A percentile compares a stretch with the other conserved stretches of the same genome.
Evolutionary conservation across 1,140 invertebrate genomes (phyloP).

Genomic region (Lineus longissimus): DNA sequence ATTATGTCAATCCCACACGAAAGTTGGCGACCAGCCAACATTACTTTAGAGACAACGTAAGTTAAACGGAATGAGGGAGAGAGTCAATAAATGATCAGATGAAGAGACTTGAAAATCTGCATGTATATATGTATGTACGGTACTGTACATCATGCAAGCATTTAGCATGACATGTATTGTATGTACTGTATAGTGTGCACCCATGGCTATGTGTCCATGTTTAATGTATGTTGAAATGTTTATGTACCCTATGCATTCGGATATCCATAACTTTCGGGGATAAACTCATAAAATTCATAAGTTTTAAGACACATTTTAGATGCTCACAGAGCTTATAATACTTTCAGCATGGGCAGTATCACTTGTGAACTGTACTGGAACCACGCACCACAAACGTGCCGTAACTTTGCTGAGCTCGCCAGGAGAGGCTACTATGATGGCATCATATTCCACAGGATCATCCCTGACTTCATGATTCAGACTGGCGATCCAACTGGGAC

Average conservation of each 20-base stretch:
- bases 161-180: too few species aligned
- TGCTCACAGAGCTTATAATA: too few species aligned
- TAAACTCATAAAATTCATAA: too few species aligned
- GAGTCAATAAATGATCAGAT: background rate
- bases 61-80: background rate
- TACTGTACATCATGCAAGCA: too few species aligned
- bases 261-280: too few species aligned
- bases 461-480: constrained; percentile 95
- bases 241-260: too few species aligned
- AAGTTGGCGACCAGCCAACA: constrained; percentile 41
- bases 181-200: too few species aligned
- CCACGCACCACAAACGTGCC: constrained; percentile 89
- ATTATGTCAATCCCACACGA: constrained; percentile 32
- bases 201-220: too few species aligned
- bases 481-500: constrained; percentile 87
- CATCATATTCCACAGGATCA: constrained; percentile 94
- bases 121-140: too few species aligned
- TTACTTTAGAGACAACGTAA: constrained; percentile 43
- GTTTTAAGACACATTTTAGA: too few species aligned
- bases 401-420: constrained; percentile 92
- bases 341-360: constrained; percentile 86
- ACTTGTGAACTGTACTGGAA: constrained; percentile 95
- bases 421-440: constrained; percentile 93
- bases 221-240: too few species aligned
- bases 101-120: too few species aligned